phyloP scores from a whole-genome alignment of 2,113 vertebrate genomes.

The Geococcyx californianus region DNA sequence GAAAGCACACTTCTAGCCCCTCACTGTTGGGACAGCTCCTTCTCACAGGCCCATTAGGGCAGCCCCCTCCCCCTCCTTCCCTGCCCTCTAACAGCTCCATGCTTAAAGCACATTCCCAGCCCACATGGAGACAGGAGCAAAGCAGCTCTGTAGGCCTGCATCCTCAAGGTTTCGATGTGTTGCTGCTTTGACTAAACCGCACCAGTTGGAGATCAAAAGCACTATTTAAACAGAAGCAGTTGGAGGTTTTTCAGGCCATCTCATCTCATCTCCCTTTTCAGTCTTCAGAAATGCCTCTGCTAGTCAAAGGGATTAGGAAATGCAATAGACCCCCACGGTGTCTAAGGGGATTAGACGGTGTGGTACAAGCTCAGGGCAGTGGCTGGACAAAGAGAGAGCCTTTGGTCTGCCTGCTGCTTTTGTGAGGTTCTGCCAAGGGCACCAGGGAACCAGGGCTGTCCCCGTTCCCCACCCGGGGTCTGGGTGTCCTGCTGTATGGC shows the following conservation, averaged over 20 bases:
- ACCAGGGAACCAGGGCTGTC: background rate
- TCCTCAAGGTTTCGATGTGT: background rate
- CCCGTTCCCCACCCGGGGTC: background rate
- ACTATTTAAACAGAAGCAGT: background rate
- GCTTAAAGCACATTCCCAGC: background rate
- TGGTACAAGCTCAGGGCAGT: background rate
- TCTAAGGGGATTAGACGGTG: background rate
- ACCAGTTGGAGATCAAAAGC: background rate
- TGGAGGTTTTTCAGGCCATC: background rate
- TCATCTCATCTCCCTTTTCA: background rate
- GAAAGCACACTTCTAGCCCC: background rate
- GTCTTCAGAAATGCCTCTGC: background rate
- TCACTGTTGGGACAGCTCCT: background rate
- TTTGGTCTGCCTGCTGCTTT: background rate
- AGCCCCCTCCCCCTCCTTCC: background rate
- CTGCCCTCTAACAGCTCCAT: background rate
- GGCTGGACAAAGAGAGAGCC: background rate
- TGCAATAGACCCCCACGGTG: background rate
- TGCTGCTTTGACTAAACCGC: background rate
- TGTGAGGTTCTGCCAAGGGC: background rate
- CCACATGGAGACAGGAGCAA: accelerated
- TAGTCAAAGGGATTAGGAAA: background rate
- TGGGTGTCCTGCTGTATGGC: accelerated
- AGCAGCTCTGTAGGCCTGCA: background rate
- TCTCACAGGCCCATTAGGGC: background rate